Percentiles rank a stretch among this genome's conserved stretches.
Evolutionary conservation across 2,113 vertebrate species (phyloP).

Genomic region (Setophaga coronata): DNA sequence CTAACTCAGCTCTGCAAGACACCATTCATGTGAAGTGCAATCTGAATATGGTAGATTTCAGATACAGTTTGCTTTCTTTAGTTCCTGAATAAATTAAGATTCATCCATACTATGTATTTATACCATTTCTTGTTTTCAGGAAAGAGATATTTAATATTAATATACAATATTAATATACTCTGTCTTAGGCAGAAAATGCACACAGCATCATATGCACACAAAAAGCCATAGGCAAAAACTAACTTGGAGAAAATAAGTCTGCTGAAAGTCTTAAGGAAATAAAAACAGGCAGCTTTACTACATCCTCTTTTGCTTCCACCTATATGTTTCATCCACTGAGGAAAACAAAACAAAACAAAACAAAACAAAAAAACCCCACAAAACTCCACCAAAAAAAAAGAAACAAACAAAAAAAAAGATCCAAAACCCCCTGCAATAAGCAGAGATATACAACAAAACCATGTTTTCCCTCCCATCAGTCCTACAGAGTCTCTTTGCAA

Average conservation of each 20-base stretch:
- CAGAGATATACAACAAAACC: not conserved
- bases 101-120: not conserved
- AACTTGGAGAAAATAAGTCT: not conserved
- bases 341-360: not conserved
- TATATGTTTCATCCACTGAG: not conserved
- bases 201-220: not conserved
- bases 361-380: not conserved
- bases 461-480: accelerated
- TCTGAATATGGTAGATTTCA: not conserved
- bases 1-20: not conserved
- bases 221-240: not conserved
- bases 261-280: not conserved
- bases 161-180: too few species aligned
- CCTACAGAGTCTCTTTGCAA: not conserved
- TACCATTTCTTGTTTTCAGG: not conserved
- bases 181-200: not conserved
- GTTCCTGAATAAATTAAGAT: not conserved
- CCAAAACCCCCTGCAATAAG: not conserved
- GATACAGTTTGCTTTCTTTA: not conserved
- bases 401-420: not conserved
- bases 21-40: not conserved
- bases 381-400: too few species aligned
- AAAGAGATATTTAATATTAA: not conserved
- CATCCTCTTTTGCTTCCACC: not conserved
- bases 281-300: accelerated